Base-by-base conservation (phyloP, 2,113 vertebrate species). In the Odocoileus hemionus region DNA sequence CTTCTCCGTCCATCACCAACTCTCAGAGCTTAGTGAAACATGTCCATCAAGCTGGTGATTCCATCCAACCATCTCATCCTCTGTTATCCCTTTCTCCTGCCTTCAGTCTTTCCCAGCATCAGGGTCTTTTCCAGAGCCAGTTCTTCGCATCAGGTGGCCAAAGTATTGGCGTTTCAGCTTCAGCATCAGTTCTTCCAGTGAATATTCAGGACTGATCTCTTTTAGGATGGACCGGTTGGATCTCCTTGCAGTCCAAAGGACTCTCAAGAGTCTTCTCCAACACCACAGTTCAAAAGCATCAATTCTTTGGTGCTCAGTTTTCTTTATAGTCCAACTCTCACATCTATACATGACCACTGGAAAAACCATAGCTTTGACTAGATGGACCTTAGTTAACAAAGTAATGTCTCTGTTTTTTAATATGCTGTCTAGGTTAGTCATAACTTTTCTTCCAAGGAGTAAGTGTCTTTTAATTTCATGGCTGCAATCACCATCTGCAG, bases 271-370 rank as follows among this genome's bases (percentile, higher is more conserved):
- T 36, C 64, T 70, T 36, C 4, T 67, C n/a, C 9, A 21, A 70
- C 64, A 70, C 33, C 64, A 36, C 4, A 70, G n/a, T 70, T 70
- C 64, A 36, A 70, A 70, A 19, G 64, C 64, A 70, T 70, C n/a
- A 70, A 21, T 36, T 36, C 64, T 36, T 70, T 0, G 0, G 9
- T 0, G 0, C 17, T 70, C n/a, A 21, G 9, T 2, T 70, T 70
- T 19, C 64, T 70, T 70, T 70, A 36, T 21, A 70, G 64, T 70
- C n/a, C 17, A 36, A 70, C 8, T 70, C n/a, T 36, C 64, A 70
- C 17, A 70, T 21, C 64, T 17, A 70, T 36, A 36, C 64, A 70
- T 70, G 64, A 70, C 64, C 11, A 36, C 64, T 70, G 64, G 64
- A 11, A 70, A 36, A 36, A 70, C n/a, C 67, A 23, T 70, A 70